Base-by-base conservation (phyloP, 2,113 vertebrate genomes). In the Numida meleagris region DNA sequence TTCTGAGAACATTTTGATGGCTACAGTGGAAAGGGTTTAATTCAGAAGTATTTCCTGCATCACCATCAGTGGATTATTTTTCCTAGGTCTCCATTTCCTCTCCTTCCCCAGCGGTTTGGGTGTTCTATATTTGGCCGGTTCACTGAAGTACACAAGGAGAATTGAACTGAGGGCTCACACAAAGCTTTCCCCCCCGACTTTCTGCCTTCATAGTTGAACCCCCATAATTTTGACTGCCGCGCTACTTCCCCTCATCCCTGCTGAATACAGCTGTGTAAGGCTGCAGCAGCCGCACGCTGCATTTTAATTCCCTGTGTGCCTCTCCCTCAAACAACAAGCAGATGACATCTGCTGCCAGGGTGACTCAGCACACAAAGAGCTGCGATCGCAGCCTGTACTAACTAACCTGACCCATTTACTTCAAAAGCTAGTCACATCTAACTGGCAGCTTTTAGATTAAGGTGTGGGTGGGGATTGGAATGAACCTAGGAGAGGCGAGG, bases 111-210 rank as follows among this genome's bases (percentile, higher is more conserved):
- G 9, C 68, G 85, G 55, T 94, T 74, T 94, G 94, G 85, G 58
- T 93, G 85, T 88, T 92, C 97, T 97, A 63, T 97, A 96, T 97
- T 97, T 96, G 93, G 90, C 92, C 83, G n/a, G 72, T 67, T 86
- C 51, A 61, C 70, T 88, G 82, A 89, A 95, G 82, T 80, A 77
- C 86, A 71, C 1, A 4, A 95, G 80, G 76, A 83, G 61, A 93
- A 94, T 82, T 86, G 94, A 97, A 93, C 74, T 65, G 87, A 78
- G n/a, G 5, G 7, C 68, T 88, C 59, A 14, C 31, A 63, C 66
- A 76, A 91, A 94, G 75, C 59, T 87, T 81, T 95, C 77, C 67
- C 82, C 82, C 45, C 66, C 82, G 53, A 83, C 88, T 93, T 95
- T 90, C 89, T 95, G 85, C 87, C 82, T 86, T 86, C 11, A 5